Conservation (phyloP, 2,888 invertebrate genomes). For the Sminthurides aquaticus region DNA sequence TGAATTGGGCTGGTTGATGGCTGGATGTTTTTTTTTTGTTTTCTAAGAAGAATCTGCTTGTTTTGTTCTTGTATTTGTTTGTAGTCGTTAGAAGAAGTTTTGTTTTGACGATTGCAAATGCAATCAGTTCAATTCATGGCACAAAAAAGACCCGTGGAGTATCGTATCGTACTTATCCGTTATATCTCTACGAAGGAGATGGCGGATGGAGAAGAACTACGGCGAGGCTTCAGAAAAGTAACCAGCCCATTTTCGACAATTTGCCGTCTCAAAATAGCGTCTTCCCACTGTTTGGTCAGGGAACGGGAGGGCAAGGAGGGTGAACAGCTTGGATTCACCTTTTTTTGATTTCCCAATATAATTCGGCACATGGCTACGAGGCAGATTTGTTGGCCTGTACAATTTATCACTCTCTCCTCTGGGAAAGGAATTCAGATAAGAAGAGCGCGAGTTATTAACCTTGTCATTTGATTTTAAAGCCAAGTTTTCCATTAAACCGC, state of each 20-base stretch:
- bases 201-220: too few relatives aligned
- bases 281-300: slow-evolving; percentile 86
- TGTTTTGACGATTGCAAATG: background rate
- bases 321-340: slow-evolving; percentile 54
- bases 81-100: background rate
- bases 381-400: background rate
- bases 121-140: background rate
- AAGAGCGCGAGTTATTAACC: too few relatives aligned
- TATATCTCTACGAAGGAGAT: too few relatives aligned
- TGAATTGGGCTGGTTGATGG: background rate
- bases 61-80: too few relatives aligned
- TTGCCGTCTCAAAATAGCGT: slow-evolving; percentile 62
- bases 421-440: background rate
- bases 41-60: too few relatives aligned
- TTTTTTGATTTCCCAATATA: slow-evolving; percentile 1
- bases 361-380: background rate
- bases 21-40: too few relatives aligned
- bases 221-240: slow-evolving; percentile 69
- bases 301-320: slow-evolving; percentile 81
- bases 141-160: background rate
- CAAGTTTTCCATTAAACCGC: background rate
- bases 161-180: too few relatives aligned
- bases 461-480: background rate
- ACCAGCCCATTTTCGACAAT: slow-evolving; percentile 69
- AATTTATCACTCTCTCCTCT: slow-evolving; percentile 2